Base-by-base conservation (phyloP, 1,140 invertebrate species). In the Lamellibrachia luymesi region DNA sequence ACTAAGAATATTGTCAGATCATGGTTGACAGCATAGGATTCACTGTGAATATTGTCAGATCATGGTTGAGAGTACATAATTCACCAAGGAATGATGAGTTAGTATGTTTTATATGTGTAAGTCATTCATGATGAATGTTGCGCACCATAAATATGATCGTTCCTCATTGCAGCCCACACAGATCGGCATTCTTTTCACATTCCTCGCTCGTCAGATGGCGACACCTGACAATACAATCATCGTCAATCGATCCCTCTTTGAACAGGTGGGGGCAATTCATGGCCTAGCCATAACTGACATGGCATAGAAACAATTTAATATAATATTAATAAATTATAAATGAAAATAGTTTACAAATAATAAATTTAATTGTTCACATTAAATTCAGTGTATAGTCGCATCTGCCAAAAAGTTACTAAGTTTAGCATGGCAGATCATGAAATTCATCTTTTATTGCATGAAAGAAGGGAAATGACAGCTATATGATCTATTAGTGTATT, bases 171-270 rank as follows among this genome's bases (percentile, higher is more conserved):
- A 96, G 95, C 95, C 93, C 5, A 96, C 97, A 25, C 97, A 98
- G 93, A 97, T 98, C 93, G 97, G 97, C 49, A 97, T 97, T n/a
- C 96, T 98, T 92, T 98, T 98, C 94, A 97, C 97, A 89, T 98
- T 98, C 94, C 97, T 98, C 56, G 97, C 97, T 64, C 96, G 97
- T n/a, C 97, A 98, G 96, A 97, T 98, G 95, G 96, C 97, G 4
- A 96, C 96, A 93, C 96, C 96, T 94, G 96, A 96, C 93, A 96
- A 96, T 93, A 96, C 96, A 94, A 97, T 95, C 95, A 95, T 95
- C 52, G 97, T 97, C 4, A 97, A 97, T 94, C 95, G 96, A 94
- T 95, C 96, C n/a, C 95, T 97, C 6, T 97, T 97, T 96, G 97
- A 97, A 93, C 97, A 97, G 95, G 97, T 97, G 94, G 93, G 93